phyloP scores from a whole-genome alignment of 2,888 invertebrate species.

The Acronicta leporina region DNA sequence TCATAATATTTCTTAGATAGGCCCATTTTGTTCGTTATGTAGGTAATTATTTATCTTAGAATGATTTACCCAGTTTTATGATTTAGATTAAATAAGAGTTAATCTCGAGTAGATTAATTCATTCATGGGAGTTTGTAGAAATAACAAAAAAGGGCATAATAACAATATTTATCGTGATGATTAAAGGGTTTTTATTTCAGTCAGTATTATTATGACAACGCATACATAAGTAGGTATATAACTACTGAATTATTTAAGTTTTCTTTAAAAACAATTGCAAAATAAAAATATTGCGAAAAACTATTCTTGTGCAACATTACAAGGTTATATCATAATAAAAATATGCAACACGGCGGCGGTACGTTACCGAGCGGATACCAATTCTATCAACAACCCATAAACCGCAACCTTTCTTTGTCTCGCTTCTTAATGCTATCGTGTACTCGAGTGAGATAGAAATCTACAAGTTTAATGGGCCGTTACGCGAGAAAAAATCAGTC shows the following conservation, averaged over 20 bases:
- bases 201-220: too few species aligned
- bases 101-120: too few species aligned
- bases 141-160: too few species aligned
- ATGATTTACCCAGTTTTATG: too few species aligned
- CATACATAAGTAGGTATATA: background rate
- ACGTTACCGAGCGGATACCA: conserved; percentile 88
- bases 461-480: conserved; percentile 89
- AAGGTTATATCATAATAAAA: conserved; percentile 81
- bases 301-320: conserved; percentile 60
- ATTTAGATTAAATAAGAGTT: too few species aligned
- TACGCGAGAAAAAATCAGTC: conserved; percentile 89
- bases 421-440: conserved; percentile 80
- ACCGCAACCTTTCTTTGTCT: conserved; percentile 89
- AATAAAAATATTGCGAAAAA: conserved; percentile 3
- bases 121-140: too few species aligned
- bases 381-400: conserved; percentile 90
- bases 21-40: too few species aligned
- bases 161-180: too few species aligned
- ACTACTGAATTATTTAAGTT: background rate
- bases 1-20: too few species aligned
- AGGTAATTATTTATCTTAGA: too few species aligned
- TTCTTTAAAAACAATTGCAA: background rate
- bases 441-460: conserved; percentile 87
- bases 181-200: too few species aligned
- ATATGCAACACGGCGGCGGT: conserved; percentile 87